These are phyloP conservation scores for Corythornis vintsioides DNA, from an alignment of 2,113 vertebrate species.

Conservation along the genomic window DNA sequence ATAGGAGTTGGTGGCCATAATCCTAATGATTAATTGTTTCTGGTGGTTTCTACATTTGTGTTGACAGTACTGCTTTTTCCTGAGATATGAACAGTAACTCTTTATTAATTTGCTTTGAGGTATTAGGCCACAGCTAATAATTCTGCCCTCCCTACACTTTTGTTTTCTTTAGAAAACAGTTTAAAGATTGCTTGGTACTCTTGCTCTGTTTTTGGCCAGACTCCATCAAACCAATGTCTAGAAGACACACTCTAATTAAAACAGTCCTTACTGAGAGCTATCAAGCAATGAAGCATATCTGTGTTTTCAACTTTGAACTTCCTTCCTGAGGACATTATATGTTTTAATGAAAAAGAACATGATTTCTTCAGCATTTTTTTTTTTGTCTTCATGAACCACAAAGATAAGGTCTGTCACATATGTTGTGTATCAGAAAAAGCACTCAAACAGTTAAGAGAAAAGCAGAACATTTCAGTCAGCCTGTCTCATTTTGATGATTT, in stretches of 20 bases:
- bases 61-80: background rate
- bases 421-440: slow-evolving; percentile 54
- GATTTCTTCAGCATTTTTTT: slow-evolving; percentile 39
- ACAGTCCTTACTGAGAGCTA: background rate
- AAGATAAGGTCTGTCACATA: slow-evolving; percentile 49
- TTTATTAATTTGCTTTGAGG: slow-evolving; percentile 36
- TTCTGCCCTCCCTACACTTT: slow-evolving; percentile 27
- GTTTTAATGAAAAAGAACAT: slow-evolving; percentile 41
- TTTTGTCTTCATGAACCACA: background rate
- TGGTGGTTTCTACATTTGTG: background rate
- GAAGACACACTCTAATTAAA: slow-evolving; percentile 46
- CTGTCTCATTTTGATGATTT: slow-evolving; percentile 36
- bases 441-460: slow-evolving; percentile 55
- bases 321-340: slow-evolving; percentile 37
- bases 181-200: slow-evolving; percentile 10
- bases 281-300: slow-evolving; percentile 24
- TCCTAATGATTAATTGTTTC: background rate
- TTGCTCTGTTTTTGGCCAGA: slow-evolving; percentile 8
- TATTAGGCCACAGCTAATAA: slow-evolving; percentile 44
- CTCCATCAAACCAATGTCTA: slow-evolving; percentile 39
- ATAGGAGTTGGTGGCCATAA: background rate
- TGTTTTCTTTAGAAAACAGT: slow-evolving; percentile 51
- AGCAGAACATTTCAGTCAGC: slow-evolving; percentile 32
- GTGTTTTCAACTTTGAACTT: slow-evolving; percentile 53
- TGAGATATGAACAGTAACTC: background rate